A percentile compares a stretch with the other conserved stretches of the same genome.
These are phyloP conservation scores for Scaptomyza tumidula DNA, from an alignment of 2,888 invertebrate species.

Conservation along the genomic window DNA sequence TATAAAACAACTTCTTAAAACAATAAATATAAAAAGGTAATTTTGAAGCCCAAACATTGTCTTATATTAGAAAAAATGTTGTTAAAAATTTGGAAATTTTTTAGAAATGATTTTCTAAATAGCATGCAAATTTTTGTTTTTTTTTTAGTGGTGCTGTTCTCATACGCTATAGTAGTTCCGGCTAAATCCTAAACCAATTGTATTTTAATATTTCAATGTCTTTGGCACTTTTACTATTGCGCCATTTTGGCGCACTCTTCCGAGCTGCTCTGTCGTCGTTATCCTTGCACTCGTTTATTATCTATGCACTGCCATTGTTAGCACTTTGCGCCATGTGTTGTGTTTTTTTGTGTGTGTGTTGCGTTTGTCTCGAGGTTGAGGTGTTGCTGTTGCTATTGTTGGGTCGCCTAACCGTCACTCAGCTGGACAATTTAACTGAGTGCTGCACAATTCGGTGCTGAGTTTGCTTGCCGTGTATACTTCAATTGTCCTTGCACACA, in stretches of 20 bases:
- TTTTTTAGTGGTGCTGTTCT: slow-evolving; percentile 18
- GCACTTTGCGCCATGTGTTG: slow-evolving; percentile 59
- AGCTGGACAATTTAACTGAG: slow-evolving; percentile 73
- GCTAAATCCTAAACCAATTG: slow-evolving; percentile 64
- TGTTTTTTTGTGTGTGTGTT: slow-evolving; percentile 8
- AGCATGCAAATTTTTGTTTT: no score
- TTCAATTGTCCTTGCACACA: slow-evolving; percentile 71
- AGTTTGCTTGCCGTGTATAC: slow-evolving; percentile 25
- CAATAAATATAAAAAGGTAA: no score
- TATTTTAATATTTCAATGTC: slow-evolving; percentile 81
- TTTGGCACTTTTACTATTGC: slow-evolving; percentile 58
- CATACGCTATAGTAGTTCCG: slow-evolving; percentile 30
- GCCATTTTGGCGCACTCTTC: slow-evolving; percentile 60
- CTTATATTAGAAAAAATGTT: no score
- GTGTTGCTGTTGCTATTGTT: slow-evolving; percentile 7
- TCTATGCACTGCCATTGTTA: slow-evolving; percentile 62
- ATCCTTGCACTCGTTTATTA: slow-evolving; percentile 74
- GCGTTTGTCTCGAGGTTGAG: slow-evolving; percentile 14
- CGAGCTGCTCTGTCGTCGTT: slow-evolving; percentile 53
- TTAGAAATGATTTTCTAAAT: no score
- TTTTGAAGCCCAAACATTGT: no score
- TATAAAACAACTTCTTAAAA: no score
- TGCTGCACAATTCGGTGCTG: slow-evolving; percentile 53
- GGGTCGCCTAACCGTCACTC: slow-evolving; percentile 41
- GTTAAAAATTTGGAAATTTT: no score